Evolutionary conservation across 2,113 vertebrate genomes (phyloP), one percentile per base, ranked within the genome.

Genomic region (Perca schrenkii): DNA sequence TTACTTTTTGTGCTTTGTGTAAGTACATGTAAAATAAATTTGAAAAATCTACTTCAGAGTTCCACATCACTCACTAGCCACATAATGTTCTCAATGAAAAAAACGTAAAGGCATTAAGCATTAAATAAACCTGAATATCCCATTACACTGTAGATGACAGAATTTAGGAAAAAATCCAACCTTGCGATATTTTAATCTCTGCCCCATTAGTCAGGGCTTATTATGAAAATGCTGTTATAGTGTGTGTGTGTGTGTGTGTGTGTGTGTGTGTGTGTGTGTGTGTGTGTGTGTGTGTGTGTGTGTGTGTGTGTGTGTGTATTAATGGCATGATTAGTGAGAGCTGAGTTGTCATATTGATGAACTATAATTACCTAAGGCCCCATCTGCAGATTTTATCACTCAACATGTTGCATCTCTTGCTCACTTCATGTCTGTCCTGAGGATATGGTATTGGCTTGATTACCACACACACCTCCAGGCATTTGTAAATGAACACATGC

Each of bases 331-430:
- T 86, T 64, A 83, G 74, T 70, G 50, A 68, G 64, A 64, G 56
- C 77, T 34, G 53, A 60, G 36, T 80, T 67, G 81, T 87, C 89
- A 74, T 70, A 72, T 77, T 87, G 76, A 83, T 84, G 80, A 65
- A 76, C 85, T 91, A 49, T 92, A 86, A 84, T 88, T 88, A 84
- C 81, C 76, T 6, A 0, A n/a, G 34, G 60, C 63, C 77, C 84
- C 88, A 89, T 89, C 90, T 90, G 82, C 75, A 76, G 63, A 66
- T 82, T 80, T 83, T 56, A 52, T 86, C 76, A 72, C 79, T 72
- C 73, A 54, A 74, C 81, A 82, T 73, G 78, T 80, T 47, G 43
- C 49, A 31, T 67, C 77, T 77, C 36, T 75, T 63, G 68, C 77
- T 82, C 82, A 17, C 77, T 79, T 8, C 73, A 43, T 14, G 69